Conservation (phyloP, 2,888 invertebrate species). For the Deilephila porcellus region DNA sequence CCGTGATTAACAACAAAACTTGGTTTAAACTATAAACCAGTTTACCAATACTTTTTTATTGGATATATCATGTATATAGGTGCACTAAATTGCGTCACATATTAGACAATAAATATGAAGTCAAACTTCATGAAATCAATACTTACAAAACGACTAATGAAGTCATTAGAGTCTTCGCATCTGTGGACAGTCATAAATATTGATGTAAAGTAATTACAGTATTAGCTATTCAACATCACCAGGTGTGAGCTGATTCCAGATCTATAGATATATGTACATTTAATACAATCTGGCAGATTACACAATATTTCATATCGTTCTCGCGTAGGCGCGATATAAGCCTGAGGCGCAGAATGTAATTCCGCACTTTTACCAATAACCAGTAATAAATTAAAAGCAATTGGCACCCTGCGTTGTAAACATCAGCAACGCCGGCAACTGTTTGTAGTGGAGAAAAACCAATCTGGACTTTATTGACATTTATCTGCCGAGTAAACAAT, state of each 20-base stretch:
- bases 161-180: too few species aligned
- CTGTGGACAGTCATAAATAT: background rate
- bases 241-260: background rate
- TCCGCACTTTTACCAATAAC: background rate
- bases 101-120: too few species aligned
- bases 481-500: constrained; percentile 53
- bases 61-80: too few species aligned
- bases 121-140: too few species aligned
- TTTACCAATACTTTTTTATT: too few species aligned
- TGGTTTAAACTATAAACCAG: too few species aligned
- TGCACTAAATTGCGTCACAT: too few species aligned
- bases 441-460: constrained; percentile 38
- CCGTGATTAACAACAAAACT: too few species aligned
- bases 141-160: too few species aligned
- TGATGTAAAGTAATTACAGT: background rate
- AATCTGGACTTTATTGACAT: constrained; percentile 57
- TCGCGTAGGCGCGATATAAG: background rate
- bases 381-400: background rate
- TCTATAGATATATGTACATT: background rate
- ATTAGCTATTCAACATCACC: too few species aligned
- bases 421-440: constrained; percentile 34
- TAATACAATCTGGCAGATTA: background rate
- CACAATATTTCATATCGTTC: background rate
- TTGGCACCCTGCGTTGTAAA: background rate
- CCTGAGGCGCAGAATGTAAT: background rate